Base-by-base conservation (phyloP, 2,113 vertebrate species). In the Nycticryphes semicollaris region DNA sequence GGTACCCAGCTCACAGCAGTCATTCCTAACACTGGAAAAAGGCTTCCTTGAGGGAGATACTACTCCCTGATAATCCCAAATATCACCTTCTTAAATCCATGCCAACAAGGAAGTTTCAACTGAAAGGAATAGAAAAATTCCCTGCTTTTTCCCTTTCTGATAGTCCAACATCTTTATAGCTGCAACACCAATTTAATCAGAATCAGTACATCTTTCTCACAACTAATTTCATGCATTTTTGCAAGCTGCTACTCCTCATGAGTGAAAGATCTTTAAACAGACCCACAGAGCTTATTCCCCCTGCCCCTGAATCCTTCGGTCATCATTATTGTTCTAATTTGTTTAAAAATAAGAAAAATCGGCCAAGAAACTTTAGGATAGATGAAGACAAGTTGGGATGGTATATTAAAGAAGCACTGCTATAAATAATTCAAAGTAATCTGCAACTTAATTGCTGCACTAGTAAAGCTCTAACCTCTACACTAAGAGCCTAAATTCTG, bases 351-450 rank as follows among this genome's bases (percentile, higher is more conserved):
- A 82, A 53, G 39, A 88, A 79, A 79, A 90, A 76, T 48, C 22
- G 2, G 70, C 14, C 62, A 81, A 57, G 0, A 0, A 85, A 83
- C 78, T 83, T 85, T 1, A 69, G 62, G 53, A 30, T 31, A 57
- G 45, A 92, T 27, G 45, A 88, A 92, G 60, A 68, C 22, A 73
- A 91, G 4, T 0, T 33, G 14, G 17, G 7, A 41, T 4, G 6
- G 76, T 57, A 33, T 24, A 54, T 11, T 39, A 43, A 70, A 83
- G 37, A 45, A 31, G 18, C 7, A 47, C 24, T 41, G 43, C 72
- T 86, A 86, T 77, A 89, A 93, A 89, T 72, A 94, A 95, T 82
- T 78, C 60, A 51, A n/a, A 84, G 50, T 21, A 47, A 63, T 63
- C 56, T 82, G 48, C 30, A 82, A 64, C 20, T 59, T 81, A 75